These are phyloP conservation scores for Merops nubicus DNA, from an alignment of 2,113 vertebrate species.

Conservation along the genomic window DNA sequence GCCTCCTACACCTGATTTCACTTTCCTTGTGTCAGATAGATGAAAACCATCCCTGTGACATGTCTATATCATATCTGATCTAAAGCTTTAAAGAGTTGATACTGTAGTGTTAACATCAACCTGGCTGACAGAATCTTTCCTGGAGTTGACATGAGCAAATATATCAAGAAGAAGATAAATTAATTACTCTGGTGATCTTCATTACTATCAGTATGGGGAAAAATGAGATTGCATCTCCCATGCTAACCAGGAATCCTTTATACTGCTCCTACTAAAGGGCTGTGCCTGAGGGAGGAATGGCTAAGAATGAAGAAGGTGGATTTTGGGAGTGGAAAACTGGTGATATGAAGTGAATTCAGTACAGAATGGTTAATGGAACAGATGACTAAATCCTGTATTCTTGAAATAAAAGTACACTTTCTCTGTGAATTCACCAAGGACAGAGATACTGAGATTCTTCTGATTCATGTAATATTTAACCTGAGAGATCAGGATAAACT, in stretches of 20 bases:
- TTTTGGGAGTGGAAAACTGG: neutral
- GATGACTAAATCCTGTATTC: neutral
- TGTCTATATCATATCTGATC: neutral
- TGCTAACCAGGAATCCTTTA: neutral
- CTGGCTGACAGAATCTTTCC: neutral
- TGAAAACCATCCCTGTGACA: neutral
- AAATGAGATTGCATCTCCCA: neutral
- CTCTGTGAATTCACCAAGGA: neutral
- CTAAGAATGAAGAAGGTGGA: neutral
- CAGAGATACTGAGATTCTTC: neutral
- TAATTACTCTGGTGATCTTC: neutral
- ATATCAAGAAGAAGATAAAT: neutral
- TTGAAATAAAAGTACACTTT: neutral
- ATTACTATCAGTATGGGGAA: neutral
- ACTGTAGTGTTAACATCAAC: neutral
- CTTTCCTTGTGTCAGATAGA: neutral
- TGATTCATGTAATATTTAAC: neutral
- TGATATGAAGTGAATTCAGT: neutral
- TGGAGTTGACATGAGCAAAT: neutral
- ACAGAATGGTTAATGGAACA: neutral
- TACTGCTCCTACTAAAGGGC: rapidly evolving
- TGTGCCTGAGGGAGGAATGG: neutral
- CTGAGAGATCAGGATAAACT: neutral
- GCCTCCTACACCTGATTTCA: neutral
- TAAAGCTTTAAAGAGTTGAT: constrained; percentile 2